Percentiles rank a stretch among this genome's conserved stretches.
These are phyloP conservation scores for Drosophila pullipes DNA, from an alignment of 2,888 invertebrate genomes.

Conservation along the genomic window DNA sequence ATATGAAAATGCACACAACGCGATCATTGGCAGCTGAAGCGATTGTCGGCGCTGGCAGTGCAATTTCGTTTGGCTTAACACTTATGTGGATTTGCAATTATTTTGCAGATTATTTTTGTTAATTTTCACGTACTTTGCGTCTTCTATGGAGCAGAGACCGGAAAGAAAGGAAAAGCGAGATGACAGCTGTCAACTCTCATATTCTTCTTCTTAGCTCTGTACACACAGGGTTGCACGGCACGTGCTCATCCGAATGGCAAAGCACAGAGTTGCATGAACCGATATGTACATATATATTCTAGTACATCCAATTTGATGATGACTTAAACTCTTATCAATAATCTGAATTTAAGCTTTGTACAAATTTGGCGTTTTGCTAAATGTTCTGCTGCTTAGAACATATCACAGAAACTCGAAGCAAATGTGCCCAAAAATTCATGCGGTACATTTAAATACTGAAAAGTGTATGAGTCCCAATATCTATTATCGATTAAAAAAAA, in stretches of 20 bases:
- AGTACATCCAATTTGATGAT: neutral
- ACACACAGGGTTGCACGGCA: constrained; percentile 44
- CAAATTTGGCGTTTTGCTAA: neutral
- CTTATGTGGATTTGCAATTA: constrained; percentile 63
- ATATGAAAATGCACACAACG: constrained; percentile 47
- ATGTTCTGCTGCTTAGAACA: neutral
- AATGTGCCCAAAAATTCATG: neutral
- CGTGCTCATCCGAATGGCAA: constrained; percentile 37
- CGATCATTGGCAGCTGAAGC: constrained; percentile 17
- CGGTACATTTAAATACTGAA: neutral
- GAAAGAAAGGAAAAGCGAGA: constrained; percentile 84
- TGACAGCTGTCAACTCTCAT: constrained; percentile 69
- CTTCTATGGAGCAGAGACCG: constrained; percentile 84
- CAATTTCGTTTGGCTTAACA: constrained; percentile 36
- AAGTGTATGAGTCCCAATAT: neutral
- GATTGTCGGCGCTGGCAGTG: constrained; percentile 16
- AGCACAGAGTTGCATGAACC: constrained; percentile 16
- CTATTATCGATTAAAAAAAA: neutral
- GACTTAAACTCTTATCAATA: neutral
- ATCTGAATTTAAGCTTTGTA: neutral
- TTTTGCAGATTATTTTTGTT: constrained; percentile 74
- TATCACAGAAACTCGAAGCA: neutral
- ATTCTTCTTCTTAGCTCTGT: constrained; percentile 46
- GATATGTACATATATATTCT: neutral
- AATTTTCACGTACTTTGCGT: constrained; percentile 84